Evolutionary conservation across 2,888 invertebrate species (phyloP).

Genomic region (Fissipunctia ypsillon): DNA sequence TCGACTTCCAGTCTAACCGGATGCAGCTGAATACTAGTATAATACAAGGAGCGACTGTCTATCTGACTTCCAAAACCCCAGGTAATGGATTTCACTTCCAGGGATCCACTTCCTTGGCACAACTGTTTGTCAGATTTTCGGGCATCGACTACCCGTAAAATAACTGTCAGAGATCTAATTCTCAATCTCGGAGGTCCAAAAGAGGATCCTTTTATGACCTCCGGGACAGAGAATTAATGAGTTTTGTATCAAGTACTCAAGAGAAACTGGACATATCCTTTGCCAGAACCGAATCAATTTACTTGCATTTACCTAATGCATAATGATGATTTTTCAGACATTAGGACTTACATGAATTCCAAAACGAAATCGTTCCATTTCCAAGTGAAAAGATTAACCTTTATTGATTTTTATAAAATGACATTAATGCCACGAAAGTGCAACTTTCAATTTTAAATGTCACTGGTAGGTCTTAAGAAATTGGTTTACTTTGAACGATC

Average conservation of each 20-base stretch:
- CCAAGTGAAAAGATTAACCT: slow-evolving; percentile 46
- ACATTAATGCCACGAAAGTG: slow-evolving; percentile 38
- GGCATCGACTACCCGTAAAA: neutral
- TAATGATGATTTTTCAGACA: slow-evolving; percentile 4
- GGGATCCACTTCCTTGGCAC: neutral
- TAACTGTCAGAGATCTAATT: neutral
- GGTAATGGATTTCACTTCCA: no score
- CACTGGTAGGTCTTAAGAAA: slow-evolving; percentile 32
- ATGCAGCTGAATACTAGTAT: neutral
- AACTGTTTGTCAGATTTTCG: neutral
- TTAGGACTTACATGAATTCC: slow-evolving; percentile 19
- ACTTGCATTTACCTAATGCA: no score
- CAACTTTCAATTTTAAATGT: slow-evolving; percentile 56
- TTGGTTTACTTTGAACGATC: slow-evolving; percentile 53
- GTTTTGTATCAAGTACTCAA: no score
- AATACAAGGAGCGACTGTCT: neutral
- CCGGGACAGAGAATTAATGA: neutral
- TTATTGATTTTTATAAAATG: slow-evolving; percentile 53
- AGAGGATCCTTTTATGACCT: no score
- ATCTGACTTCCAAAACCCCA: neutral
- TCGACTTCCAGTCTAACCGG: neutral
- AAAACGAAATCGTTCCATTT: slow-evolving; percentile 15
- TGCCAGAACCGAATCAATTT: neutral
- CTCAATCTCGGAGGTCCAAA: neutral
- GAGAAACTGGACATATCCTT: neutral